Base-by-base conservation (phyloP, 2,113 vertebrate genomes). In the Tylochromis polylepis region DNA sequence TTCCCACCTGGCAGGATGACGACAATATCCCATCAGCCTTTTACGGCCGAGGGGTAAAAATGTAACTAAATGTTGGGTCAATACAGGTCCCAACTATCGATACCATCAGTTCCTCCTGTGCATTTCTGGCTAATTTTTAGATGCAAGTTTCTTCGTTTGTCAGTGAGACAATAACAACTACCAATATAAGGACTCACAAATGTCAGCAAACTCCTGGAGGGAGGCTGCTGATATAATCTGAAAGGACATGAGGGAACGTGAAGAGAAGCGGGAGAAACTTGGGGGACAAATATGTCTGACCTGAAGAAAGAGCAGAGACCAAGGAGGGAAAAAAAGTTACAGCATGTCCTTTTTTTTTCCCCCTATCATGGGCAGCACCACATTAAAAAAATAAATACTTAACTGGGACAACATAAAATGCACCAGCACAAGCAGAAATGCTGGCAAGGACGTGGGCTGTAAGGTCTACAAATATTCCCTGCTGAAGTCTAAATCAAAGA, bases 171-270 rank as follows among this genome's bases (percentile, higher is more conserved):
- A 62, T 62, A 62, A n/a, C 18, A 62, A 12, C 36, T 0, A 20
- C 5, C 31, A 62, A 62, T 62, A 62, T 2, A n/a, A n/a, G 16
- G 0, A 56, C 53, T 22, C n/a, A 59, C 0, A 60, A 60, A 62
- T 62, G 59, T 62, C 9, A 62, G 29, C 59, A 62, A 62, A 0
- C 31, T 59, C 58, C 58, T 3, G 18, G 58, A 60, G 15, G 0
- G 0, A 34, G 15, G 8, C 3, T 60, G 0, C 8, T 60, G 58
- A 34, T 0, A 34, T 60, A 27, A 60, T 1, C 16, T n/a, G n/a
- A n/a, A n/a, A 60, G 27, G 27, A 60, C 0, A 18, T 0, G 27
- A 60, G 0, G 58, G 58, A 10, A 60, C 27, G 31, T 31, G 18
- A 58, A 57, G 27, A 60, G 58, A 31, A 60, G 16, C 31, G 58